phyloP scores from a whole-genome alignment of 2,113 vertebrate genomes.

The Misgurnus mizolepis region DNA sequence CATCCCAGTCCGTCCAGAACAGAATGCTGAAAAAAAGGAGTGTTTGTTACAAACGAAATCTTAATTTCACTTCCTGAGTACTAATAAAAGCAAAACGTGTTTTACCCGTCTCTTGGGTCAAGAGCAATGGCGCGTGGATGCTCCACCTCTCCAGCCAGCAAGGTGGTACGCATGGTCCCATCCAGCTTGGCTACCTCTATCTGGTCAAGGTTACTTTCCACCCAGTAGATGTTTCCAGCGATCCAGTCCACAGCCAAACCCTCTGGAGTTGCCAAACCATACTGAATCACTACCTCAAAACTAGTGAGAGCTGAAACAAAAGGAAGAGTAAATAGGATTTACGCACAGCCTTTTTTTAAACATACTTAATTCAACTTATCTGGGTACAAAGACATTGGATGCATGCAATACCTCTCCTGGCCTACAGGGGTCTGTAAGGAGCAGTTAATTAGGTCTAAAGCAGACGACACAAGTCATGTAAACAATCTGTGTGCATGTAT shows the following conservation, averaged over 20 bases:
- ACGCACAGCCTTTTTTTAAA: too few relatives aligned
- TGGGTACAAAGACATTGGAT: too few relatives aligned
- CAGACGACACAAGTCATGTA: too few relatives aligned
- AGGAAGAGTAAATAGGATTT: too few relatives aligned
- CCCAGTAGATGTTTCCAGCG: constrained; percentile 98
- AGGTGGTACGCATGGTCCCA: constrained; percentile 91
- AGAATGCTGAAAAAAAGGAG: constrained; percentile 77
- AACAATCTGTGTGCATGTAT: too few relatives aligned
- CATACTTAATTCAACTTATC: too few relatives aligned
- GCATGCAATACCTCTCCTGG: too few relatives aligned
- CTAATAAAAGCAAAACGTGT: neutral
- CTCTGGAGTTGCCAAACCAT: constrained; percentile 91
- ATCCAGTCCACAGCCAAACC: constrained; percentile 98
- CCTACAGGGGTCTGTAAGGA: too few relatives aligned
- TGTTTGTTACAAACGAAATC: neutral
- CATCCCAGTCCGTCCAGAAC: constrained; percentile 98
- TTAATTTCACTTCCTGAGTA: neutral
- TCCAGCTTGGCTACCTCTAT: constrained; percentile 97
- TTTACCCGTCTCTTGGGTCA: constrained; percentile 92
- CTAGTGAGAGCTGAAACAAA: constrained; percentile 85
- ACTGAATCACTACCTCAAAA: constrained; percentile 97
- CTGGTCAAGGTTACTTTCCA: constrained; percentile 98
- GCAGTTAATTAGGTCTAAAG: too few relatives aligned
- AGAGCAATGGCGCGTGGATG: constrained; percentile 93
- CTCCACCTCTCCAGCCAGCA: constrained; percentile 94